phyloP scores from a whole-genome alignment of 2,113 vertebrate genomes.

The Glareola pratincola region DNA sequence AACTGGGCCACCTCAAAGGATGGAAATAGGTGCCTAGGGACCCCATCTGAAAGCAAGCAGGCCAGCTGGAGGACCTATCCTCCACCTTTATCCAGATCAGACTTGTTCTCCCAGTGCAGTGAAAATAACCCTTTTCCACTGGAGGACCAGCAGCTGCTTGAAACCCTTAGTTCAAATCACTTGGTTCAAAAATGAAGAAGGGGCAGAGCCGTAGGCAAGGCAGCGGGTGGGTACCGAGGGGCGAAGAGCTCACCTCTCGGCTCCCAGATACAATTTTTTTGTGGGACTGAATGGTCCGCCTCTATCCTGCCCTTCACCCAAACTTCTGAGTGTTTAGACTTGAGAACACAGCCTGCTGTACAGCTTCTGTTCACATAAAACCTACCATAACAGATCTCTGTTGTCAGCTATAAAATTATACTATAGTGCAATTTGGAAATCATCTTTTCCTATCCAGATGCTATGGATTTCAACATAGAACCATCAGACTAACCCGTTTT shows the following conservation, averaged over 20 bases:
- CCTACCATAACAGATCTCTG: neutral
- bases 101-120: neutral
- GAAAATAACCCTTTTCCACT: neutral
- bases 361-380: neutral
- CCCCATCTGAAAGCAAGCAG: neutral
- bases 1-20: neutral
- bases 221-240: fast-evolving
- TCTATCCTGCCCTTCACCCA: neutral
- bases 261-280: neutral
- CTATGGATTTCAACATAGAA: neutral
- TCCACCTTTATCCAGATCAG: neutral
- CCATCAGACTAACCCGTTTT: neutral
- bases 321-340: neutral
- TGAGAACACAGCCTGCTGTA: neutral
- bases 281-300: neutral
- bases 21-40: neutral
- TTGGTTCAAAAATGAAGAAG: neutral
- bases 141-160: neutral
- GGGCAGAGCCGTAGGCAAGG: neutral
- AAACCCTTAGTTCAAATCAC: neutral
- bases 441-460: neutral
- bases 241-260: neutral
- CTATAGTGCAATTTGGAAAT: neutral
- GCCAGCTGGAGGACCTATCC: neutral
- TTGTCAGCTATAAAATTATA: neutral